These are phyloP conservation scores for Drosophila meridiana DNA, from an alignment of 2,888 invertebrate species.

Conservation along the genomic window DNA sequence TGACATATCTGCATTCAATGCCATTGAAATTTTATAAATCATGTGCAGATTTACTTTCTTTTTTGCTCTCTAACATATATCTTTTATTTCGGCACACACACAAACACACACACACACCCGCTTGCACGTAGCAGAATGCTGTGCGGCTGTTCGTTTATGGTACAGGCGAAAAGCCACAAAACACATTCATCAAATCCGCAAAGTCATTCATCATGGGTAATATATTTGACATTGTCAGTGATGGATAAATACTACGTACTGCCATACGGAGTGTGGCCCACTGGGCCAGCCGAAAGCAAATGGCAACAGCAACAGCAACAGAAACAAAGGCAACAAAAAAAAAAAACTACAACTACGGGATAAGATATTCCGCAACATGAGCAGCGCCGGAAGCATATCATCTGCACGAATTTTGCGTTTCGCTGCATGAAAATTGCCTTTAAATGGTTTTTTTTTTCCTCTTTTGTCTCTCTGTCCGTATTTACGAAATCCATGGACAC, in stretches of 20 bases:
- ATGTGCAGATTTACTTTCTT: conserved; percentile 69
- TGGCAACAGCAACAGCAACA: conserved; percentile 49
- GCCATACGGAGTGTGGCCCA: conserved; percentile 39
- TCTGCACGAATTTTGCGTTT: conserved; percentile 74
- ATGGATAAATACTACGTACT: conserved; percentile 77
- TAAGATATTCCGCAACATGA: conserved; percentile 58
- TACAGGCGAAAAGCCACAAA: conserved; percentile 73
- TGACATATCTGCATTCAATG: conserved; percentile 69
- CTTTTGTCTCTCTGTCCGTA: background rate
- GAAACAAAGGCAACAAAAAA: conserved; percentile 24
- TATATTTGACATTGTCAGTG: conserved; percentile 82
- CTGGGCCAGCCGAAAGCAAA: conserved; percentile 34
- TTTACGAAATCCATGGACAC: conserved; percentile 21
- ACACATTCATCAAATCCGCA: conserved; percentile 81
- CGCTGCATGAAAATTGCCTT: conserved; percentile 67
- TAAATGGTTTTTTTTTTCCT: conserved; percentile 51
- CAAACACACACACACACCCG: conserved; percentile 3
- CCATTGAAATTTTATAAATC: conserved; percentile 81
- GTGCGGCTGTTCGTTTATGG: conserved; percentile 45
- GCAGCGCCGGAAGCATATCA: conserved; percentile 64
- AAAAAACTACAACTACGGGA: conserved; percentile 40
- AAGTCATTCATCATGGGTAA: conserved; percentile 82
- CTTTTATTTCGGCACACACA: conserved; percentile 12
- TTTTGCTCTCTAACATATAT: conserved; percentile 13
- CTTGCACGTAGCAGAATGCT: conserved; percentile 1